Base-by-base conservation (phyloP, 2,888 invertebrate genomes). In the Apotomis capreana region DNA sequence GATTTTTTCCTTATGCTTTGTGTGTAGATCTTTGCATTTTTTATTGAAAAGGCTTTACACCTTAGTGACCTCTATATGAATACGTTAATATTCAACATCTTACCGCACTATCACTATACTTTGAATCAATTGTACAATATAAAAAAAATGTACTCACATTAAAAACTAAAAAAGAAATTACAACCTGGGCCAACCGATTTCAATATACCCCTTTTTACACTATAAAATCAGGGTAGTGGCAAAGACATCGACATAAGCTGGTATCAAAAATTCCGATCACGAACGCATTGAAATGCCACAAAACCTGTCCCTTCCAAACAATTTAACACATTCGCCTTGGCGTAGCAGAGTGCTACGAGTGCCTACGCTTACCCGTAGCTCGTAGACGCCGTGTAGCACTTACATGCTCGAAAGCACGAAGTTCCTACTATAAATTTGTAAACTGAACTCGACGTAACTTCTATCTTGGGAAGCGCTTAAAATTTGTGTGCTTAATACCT, bases 251-350 rank as follows among this genome's bases (percentile, higher is more conserved):
- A 68, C 68, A 60, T 68, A 54, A 60, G n/a, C 44, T 54, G 15
- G 62, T 62, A 70, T 64, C 69, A 58, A 57, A 70, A 10, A 65
- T 36, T 52, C 68, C 5, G 52, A 72, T 46, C 68, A 68, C 63
- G 58, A 54, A 68, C 46, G 63, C 63, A 68, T 68, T 68, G 68
- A 63, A 68, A 61, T 57, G 58, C 68, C 62, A 63, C 68, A 63
- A 72, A 72, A 68, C 62, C 72, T 63, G 68, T 72, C 58, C 63
- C 63, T 54, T 72, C 68, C 58, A 68, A 72, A 68, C 63, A 68
- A 72, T 68, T 72, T 72, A 68, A 46, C 72, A 63, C 72, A 46
- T 58, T 60, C 70, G 58, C 65, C 40, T 52, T 68, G 15, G n/a
- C 63, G 72, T 68, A 63, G 71, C 58, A 72, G 68, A 68, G 71